phyloP scores from a whole-genome alignment of 2,113 vertebrate genomes.

The Carollia perspicillata region DNA sequence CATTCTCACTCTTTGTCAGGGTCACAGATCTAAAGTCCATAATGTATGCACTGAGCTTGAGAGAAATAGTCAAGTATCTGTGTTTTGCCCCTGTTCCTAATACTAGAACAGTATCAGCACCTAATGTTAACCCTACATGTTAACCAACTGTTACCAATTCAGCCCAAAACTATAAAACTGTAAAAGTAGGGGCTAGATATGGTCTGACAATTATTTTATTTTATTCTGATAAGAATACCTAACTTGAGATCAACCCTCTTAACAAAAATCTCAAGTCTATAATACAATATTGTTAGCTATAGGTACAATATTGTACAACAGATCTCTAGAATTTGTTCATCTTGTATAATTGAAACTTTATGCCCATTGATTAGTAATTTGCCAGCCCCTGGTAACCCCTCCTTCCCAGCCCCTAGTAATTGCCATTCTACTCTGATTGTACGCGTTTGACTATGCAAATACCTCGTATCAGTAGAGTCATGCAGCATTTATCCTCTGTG shows the following conservation, averaged over 20 bases:
- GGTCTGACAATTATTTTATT: background rate
- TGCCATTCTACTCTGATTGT: background rate
- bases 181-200: background rate
- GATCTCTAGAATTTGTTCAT: background rate
- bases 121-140: background rate
- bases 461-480: background rate
- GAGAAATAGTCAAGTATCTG: slow-evolving; percentile 51
- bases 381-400: background rate
- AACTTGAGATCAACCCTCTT: background rate
- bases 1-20: slow-evolving; percentile 61
- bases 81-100: slow-evolving; percentile 62
- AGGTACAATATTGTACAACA: background rate
- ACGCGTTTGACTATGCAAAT: background rate
- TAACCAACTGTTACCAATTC: background rate
- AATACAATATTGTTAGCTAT: background rate
- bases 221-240: background rate
- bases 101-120: background rate
- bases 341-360: background rate
- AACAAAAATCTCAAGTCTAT: background rate
- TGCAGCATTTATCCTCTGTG: background rate
- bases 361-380: background rate
- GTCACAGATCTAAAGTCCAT: slow-evolving; percentile 48
- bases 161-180: background rate
- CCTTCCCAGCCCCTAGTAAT: background rate
- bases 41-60: slow-evolving; percentile 37